Evolutionary conservation across 2,888 invertebrate species (phyloP), one percentile per base, ranked within the genome.

Genomic region (Chrysotoxum bicinctum): DNA sequence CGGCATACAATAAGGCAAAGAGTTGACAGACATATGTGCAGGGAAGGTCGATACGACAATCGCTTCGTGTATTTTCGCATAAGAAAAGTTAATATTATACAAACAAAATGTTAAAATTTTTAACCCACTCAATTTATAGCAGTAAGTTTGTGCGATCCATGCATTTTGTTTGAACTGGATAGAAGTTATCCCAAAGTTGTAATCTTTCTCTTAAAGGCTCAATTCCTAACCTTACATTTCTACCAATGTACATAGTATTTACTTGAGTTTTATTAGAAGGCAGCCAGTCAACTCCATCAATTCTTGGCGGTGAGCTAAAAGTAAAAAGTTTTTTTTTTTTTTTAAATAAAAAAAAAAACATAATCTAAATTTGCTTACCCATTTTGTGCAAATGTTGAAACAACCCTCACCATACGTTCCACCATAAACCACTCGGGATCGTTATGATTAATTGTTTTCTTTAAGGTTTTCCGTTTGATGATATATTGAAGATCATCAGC

Each of bases 361-460:
- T 0, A 10, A 45, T 2, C 3, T 3, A 5, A 45, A 14, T 10
- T 21, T 23, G 2, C 88, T 83, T 82, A 91, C 90, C 90, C 91
- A 8, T 77, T 88, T 60, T 56, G 70, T 14, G 91, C 91, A 80
- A 93, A 93, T 54, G 90, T 89, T 0, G 90, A 82, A 89, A 92
- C 92, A 88, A 92, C 90, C 1, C 88, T 87, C 0, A 92, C 92
- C 66, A 92, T 85, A 3, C 91, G 90, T 21, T 92, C 89, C 16
- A 93, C 90, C 89, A 91, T 92, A 8, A 90, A 88, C 19, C 90
- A 86, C 88, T 93, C 93, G 0, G 91, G 88, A 14, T 90, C 90
- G 16, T 81, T 87, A 1, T 58, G 40, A 5, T 0, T 88, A 50
- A 58, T 43, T 19, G 16, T 92, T 88, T 14, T 87, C 87, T 0